Evolutionary conservation across 2,888 invertebrate species (phyloP).

Genomic region (Beris chalybata): DNA sequence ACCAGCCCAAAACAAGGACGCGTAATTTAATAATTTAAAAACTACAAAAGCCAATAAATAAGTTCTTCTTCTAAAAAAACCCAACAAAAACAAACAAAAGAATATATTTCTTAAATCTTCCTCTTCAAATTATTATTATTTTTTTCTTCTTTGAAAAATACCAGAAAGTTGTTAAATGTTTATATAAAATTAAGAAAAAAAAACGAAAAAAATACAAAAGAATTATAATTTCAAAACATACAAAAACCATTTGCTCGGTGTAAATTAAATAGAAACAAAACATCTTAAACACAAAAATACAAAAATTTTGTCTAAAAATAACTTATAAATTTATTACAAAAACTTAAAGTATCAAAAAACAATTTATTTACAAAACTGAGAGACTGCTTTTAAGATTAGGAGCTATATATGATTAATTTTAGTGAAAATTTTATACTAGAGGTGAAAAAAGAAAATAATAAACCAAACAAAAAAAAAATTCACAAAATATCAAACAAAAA

Average conservation of each 20-base stretch:
- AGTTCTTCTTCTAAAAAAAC: conserved; percentile 9
- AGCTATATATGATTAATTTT: conserved; percentile 35
- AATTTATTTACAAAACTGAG: conserved; percentile 36
- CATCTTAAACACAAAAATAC: neutral
- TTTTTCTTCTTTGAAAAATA: conserved; percentile 33
- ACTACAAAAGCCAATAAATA: conserved; percentile 32
- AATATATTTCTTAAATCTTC: conserved; percentile 33
- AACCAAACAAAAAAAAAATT: conserved; percentile 26
- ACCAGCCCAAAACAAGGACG: conserved; percentile 57
- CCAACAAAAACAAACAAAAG: conserved; percentile 16
- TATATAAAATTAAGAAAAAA: conserved; percentile 20
- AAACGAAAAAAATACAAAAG: conserved; percentile 22
- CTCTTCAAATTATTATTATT: conserved; percentile 18
- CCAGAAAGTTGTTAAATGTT: conserved; percentile 23
- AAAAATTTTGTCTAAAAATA: conserved; percentile 48
- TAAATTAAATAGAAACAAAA: conserved; percentile 13
- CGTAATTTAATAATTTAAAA: conserved; percentile 45
- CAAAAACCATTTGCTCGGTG: conserved; percentile 8
- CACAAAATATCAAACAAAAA: conserved; percentile 30
- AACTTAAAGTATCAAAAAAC: conserved; percentile 32
- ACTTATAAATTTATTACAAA: conserved; percentile 48
- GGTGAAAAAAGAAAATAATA: conserved; percentile 1
- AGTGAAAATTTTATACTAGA: conserved; percentile 33
- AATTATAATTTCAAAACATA: conserved; percentile 33
- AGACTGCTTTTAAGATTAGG: conserved; percentile 38